phyloP scores from a whole-genome alignment of 2,113 vertebrate genomes.

The Cebidichthys violaceus region DNA sequence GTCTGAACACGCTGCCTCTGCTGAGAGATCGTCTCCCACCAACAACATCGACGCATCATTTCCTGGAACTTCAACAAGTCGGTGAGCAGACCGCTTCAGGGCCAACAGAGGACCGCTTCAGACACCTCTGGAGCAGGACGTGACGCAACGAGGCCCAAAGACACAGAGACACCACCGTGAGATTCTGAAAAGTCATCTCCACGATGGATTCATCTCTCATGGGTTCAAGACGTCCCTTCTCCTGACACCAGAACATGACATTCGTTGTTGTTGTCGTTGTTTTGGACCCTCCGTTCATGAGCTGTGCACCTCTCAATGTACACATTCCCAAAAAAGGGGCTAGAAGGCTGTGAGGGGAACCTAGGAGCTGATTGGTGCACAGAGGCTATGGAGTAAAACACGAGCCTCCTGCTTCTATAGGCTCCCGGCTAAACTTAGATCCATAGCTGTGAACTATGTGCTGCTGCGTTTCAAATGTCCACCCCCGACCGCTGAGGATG shows the following conservation, averaged over 20 bases:
- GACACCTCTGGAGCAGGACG: too few species aligned
- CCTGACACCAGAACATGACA: background rate
- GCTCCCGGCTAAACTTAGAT: slow-evolving; percentile 63
- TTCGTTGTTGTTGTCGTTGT: background rate
- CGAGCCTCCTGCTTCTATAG: slow-evolving; percentile 39
- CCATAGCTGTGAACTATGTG: slow-evolving; percentile 50
- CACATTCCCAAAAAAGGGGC: background rate
- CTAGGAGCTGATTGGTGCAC: slow-evolving; percentile 5
- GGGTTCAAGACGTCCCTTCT: background rate
- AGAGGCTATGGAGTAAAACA: slow-evolving; percentile 21
- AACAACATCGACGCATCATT: background rate
- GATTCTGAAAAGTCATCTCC: slow-evolving; percentile 26
- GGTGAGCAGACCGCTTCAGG: background rate
- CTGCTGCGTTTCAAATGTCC: slow-evolving; percentile 45
- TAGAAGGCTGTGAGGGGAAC: slow-evolving; percentile 23
- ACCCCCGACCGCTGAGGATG: background rate
- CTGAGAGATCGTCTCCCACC: too few species aligned
- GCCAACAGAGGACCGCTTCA: too few species aligned
- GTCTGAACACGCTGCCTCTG: slow-evolving; percentile 30
- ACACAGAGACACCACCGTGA: slow-evolving; percentile 20
- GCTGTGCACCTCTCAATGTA: slow-evolving; percentile 7
- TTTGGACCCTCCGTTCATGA: slow-evolving; percentile 3
- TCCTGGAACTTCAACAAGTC: slow-evolving; percentile 1
- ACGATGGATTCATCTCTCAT: background rate
- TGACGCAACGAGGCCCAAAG: slow-evolving; percentile 22